Evolutionary conservation across 2,888 invertebrate species (phyloP).

Genomic region (Sinotaia quadrata): DNA sequence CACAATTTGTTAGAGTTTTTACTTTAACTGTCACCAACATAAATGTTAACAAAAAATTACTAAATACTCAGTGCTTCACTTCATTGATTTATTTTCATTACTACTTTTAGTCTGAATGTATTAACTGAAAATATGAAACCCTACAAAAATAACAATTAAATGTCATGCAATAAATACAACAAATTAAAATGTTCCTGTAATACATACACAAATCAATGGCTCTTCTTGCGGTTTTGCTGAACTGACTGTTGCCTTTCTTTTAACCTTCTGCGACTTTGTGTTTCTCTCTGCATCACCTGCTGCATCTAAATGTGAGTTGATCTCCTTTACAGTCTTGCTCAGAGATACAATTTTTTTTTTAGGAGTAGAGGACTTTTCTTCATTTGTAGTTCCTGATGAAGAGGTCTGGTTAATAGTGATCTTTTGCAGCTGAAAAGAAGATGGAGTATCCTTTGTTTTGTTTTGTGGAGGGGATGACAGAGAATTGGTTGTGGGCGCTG

Average conservation of each 20-base stretch:
- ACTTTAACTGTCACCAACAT: too few relatives aligned
- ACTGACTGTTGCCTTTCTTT: conserved; percentile 10
- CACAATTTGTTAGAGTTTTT: too few relatives aligned
- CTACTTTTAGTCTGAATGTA: too few relatives aligned
- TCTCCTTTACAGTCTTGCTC: conserved; percentile 23
- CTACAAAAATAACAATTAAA: too few relatives aligned
- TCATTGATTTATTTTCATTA: too few relatives aligned
- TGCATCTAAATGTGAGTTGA: conserved; percentile 21
- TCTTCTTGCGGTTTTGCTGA: background rate
- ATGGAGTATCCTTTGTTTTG: background rate
- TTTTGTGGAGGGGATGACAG: conserved; percentile 1
- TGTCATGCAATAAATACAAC: too few relatives aligned
- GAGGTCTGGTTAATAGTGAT: background rate
- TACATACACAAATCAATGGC: background rate
- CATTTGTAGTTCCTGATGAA: background rate
- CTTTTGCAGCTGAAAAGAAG: background rate
- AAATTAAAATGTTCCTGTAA: background rate
- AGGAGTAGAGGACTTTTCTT: conserved; percentile 1
- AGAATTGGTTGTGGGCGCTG: background rate
- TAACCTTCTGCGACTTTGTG: conserved; percentile 4
- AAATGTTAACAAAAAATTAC: too few relatives aligned
- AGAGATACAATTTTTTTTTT: conserved; percentile 1
- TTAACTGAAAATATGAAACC: too few relatives aligned
- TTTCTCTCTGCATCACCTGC: background rate
- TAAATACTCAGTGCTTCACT: too few relatives aligned